Percentiles rank a stretch among this genome's conserved stretches.
These are phyloP conservation scores for Sebastes alutus DNA, from an alignment of 2,797 vertebrate species.

Conservation along the genomic window DNA sequence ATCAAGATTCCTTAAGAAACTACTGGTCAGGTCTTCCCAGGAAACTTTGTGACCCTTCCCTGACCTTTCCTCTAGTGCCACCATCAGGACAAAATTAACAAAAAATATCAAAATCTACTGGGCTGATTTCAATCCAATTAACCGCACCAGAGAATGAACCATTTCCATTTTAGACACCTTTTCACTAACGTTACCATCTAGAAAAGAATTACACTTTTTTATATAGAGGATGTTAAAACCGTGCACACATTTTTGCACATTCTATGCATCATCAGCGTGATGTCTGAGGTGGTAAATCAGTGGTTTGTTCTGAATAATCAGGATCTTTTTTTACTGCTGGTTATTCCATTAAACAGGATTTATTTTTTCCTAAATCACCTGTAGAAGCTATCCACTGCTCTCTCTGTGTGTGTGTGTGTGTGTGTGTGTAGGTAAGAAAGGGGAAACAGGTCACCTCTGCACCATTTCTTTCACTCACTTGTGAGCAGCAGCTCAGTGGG, in stretches of 20 bases:
- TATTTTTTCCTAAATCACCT: slow-evolving; percentile 9
- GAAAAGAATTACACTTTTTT: neutral
- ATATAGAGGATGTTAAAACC: neutral
- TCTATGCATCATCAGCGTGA: neutral
- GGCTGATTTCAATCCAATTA: neutral
- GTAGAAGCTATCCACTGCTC: neutral
- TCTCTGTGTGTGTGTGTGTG: neutral
- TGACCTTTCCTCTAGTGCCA: neutral
- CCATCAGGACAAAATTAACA: neutral
- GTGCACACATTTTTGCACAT: neutral
- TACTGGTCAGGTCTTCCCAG: neutral
- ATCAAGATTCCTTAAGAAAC: neutral
- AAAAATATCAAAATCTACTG: neutral
- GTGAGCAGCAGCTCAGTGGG: neutral
- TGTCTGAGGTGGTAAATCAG: neutral
- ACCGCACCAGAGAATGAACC: too few species aligned
- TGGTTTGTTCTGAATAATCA: neutral
- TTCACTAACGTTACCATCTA: neutral
- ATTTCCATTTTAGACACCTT: too few species aligned
- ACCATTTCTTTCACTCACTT: neutral
- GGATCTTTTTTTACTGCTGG: neutral
- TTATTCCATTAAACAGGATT: slow-evolving; percentile 24
- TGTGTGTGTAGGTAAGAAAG: neutral
- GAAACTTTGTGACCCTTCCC: neutral
- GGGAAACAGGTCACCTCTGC: slow-evolving; percentile 1